These are phyloP conservation scores for Dromius quadrimaculatus DNA, from an alignment of 2,888 invertebrate genomes.

Conservation along the genomic window DNA sequence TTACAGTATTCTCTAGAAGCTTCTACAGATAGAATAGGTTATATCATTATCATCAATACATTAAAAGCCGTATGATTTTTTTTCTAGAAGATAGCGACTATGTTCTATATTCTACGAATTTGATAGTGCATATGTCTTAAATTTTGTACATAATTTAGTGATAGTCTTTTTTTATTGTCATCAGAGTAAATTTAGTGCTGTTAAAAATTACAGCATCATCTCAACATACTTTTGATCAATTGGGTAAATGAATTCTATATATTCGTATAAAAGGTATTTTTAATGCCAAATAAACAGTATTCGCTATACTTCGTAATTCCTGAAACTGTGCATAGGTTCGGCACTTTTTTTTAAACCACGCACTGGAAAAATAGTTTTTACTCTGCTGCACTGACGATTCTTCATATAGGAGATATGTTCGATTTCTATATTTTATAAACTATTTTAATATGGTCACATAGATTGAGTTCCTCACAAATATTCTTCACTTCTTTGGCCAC, in stretches of 20 bases:
- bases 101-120: neutral
- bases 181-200: neutral
- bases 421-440: slow-evolving; percentile 19
- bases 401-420: slow-evolving; percentile 24
- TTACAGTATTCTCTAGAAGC: neutral
- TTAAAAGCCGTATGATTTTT: slow-evolving; percentile 3
- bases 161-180: slow-evolving; percentile 29
- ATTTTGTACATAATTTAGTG: slow-evolving; percentile 18
- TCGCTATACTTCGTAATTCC: slow-evolving; percentile 7
- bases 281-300: slow-evolving; percentile 18
- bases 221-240: slow-evolving; percentile 35
- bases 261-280: slow-evolving; percentile 33
- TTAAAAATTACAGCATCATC: slow-evolving; percentile 16
- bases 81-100: neutral
- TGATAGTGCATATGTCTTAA: neutral
- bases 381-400: neutral
- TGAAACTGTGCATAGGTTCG: slow-evolving; percentile 9
- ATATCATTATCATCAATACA: slow-evolving; percentile 12
- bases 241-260: slow-evolving; percentile 25
- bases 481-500: slow-evolving; percentile 11
- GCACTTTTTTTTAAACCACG: slow-evolving; percentile 27
- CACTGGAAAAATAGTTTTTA: slow-evolving; percentile 33
- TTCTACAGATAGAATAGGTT: neutral
- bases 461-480: slow-evolving; percentile 23
- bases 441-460: slow-evolving; percentile 23